These are phyloP conservation scores for Stenodera caucasica DNA, from an alignment of 2,888 invertebrate species.

Conservation along the genomic window DNA sequence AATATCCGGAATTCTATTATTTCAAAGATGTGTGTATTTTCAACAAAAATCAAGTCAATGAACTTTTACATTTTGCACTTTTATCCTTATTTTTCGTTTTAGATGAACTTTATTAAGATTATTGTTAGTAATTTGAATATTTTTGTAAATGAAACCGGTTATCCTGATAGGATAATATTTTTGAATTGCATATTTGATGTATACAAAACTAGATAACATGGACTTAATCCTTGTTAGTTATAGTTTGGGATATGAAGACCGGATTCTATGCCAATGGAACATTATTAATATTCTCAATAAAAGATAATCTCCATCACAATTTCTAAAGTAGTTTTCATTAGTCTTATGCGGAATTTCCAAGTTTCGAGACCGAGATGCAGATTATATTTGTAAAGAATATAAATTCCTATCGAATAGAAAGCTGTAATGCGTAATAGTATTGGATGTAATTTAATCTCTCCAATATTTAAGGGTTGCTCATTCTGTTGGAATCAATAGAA, in stretches of 20 bases:
- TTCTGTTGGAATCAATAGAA: no score
- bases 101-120: neutral
- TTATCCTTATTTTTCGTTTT: neutral
- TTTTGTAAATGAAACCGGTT: neutral
- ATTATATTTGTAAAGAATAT: no score
- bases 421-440: no score
- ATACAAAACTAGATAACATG: neutral
- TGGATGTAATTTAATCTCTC: no score
- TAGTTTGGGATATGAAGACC: neutral
- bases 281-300: neutral
- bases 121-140: conserved; percentile 3
- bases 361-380: no score
- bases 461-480: no score
- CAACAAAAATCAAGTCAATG: neutral
- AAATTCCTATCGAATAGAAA: no score
- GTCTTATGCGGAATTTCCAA: no score
- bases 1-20: no score
- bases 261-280: neutral
- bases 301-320: neutral
- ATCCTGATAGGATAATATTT: neutral
- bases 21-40: no score
- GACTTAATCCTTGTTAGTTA: neutral
- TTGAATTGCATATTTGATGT: neutral
- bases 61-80: neutral
- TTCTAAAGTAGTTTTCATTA: no score